Conservation (phyloP, 2,888 invertebrate genomes). For the Synanthedon formicaeformis region DNA sequence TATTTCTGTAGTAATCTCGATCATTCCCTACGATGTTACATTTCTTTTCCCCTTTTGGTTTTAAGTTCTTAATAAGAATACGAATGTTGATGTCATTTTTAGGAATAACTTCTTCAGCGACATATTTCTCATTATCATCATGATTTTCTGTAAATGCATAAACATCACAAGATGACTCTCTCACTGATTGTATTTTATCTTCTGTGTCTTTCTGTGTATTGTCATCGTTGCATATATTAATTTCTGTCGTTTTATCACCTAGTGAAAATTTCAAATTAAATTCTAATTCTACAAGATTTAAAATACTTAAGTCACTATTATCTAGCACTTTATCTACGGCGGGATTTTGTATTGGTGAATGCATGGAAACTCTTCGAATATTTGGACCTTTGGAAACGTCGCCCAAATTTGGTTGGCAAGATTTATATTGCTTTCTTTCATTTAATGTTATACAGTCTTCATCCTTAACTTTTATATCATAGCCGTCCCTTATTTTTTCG, state of each 20-base stretch:
- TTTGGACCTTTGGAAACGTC: slow-evolving; percentile 30
- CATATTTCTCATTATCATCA: slow-evolving; percentile 3
- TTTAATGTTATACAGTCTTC: slow-evolving; percentile 37
- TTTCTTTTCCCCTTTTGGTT: slow-evolving; percentile 15
- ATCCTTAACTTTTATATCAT: slow-evolving; percentile 37
- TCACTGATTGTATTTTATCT: slow-evolving; percentile 6
- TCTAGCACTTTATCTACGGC: slow-evolving; percentile 11
- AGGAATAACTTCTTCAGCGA: slow-evolving; percentile 15
- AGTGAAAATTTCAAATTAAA: slow-evolving; percentile 39
- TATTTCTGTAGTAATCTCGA: slow-evolving; percentile 30
- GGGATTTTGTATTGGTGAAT: slow-evolving; percentile 15
- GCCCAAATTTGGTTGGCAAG: slow-evolving; percentile 6
- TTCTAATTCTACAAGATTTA: slow-evolving; percentile 44
- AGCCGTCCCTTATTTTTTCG: slow-evolving; percentile 29
- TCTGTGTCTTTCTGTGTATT: slow-evolving; percentile 3
- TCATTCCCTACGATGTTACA: neutral
- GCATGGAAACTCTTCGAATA: slow-evolving; percentile 25
- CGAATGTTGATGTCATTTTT: slow-evolving; percentile 41
- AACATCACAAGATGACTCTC: slow-evolving; percentile 22
- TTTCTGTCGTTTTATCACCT: slow-evolving; percentile 32
- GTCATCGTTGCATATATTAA: slow-evolving; percentile 25
- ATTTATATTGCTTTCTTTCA: slow-evolving; percentile 35
- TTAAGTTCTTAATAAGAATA: slow-evolving; percentile 40
- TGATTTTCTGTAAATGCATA: slow-evolving; percentile 23
- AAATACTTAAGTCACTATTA: slow-evolving; percentile 25